A percentile compares a stretch with the other conserved stretches of the same genome.
phyloP scores from a whole-genome alignment of 2,888 invertebrate species.

The Dusona sp. region DNA sequence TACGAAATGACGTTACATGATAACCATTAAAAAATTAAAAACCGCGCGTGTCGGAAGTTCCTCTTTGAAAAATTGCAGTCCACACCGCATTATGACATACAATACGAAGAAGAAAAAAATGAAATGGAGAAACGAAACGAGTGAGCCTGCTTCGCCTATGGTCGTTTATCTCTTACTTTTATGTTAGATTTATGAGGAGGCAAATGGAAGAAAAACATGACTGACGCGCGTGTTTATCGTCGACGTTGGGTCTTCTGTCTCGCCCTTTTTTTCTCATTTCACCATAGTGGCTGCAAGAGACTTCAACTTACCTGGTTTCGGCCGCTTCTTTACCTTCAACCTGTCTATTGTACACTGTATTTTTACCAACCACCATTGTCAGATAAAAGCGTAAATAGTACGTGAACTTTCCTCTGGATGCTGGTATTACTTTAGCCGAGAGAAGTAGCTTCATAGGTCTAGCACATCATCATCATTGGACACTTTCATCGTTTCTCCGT shows the following conservation, averaged over 20 bases:
- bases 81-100: conserved; percentile 23
- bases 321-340: conserved; percentile 28
- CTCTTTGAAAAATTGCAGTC: conserved; percentile 16
- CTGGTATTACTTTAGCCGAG: background rate
- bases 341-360: conserved; percentile 21
- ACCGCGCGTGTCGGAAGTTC: conserved; percentile 38
- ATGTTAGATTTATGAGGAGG: conserved; percentile 82
- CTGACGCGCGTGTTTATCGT: conserved; percentile 82
- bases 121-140: conserved; percentile 14
- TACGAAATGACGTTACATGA: background rate
- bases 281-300: background rate
- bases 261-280: conserved; percentile 10
- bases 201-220: conserved; percentile 83
- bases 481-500: conserved; percentile 45
- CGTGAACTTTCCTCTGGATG: conserved; percentile 9
- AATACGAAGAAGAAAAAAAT: conserved; percentile 17
- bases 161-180: conserved; percentile 77
- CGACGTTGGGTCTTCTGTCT: conserved; percentile 74
- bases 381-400: conserved; percentile 2
- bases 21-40: conserved; percentile 17
- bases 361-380: conserved; percentile 11
- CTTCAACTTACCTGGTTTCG: conserved; percentile 11
- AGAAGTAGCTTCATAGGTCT: background rate
- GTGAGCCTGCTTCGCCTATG: conserved; percentile 40
- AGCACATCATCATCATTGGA: conserved; percentile 47